These are phyloP conservation scores for Siphamia tubifer DNA, from an alignment of 2,113 vertebrate genomes.

Conservation along the genomic window DNA sequence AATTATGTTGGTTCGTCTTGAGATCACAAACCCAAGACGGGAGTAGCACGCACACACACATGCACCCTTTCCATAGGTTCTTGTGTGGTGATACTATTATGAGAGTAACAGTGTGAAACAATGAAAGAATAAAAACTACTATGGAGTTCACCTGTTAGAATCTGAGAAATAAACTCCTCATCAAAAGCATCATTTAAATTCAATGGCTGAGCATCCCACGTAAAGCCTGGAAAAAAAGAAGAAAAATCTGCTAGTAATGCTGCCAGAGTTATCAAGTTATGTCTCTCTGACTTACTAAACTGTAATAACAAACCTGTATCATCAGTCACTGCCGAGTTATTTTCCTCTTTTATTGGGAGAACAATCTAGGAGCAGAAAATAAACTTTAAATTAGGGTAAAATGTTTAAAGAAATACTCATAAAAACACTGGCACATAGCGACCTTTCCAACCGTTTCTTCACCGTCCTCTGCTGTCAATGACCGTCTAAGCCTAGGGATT, in stretches of 20 bases:
- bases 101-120: not conserved
- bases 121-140: not conserved
- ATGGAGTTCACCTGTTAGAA: conserved; percentile 46
- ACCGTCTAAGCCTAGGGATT: not conserved
- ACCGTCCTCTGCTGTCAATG: not conserved
- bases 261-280: not conserved
- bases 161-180: conserved; percentile 37
- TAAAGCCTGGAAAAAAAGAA: conserved; percentile 34
- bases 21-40: no score
- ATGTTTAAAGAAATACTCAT: not conserved
- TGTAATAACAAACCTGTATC: conserved; percentile 46
- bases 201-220: conserved; percentile 7
- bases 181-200: conserved; percentile 54
- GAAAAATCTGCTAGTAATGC: not conserved
- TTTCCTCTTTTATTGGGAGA: conserved; percentile 57
- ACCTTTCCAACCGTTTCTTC: conserved; percentile 30
- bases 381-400: not conserved
- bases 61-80: not conserved
- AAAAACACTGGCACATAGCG: not conserved
- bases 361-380: conserved; percentile 43
- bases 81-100: not conserved
- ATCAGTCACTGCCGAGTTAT: not conserved
- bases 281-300: not conserved
- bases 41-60: not conserved
- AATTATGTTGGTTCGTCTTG: no score